These are phyloP conservation scores for Syngnathus typhle DNA, from an alignment of 2,113 vertebrate species.

Conservation along the genomic window DNA sequence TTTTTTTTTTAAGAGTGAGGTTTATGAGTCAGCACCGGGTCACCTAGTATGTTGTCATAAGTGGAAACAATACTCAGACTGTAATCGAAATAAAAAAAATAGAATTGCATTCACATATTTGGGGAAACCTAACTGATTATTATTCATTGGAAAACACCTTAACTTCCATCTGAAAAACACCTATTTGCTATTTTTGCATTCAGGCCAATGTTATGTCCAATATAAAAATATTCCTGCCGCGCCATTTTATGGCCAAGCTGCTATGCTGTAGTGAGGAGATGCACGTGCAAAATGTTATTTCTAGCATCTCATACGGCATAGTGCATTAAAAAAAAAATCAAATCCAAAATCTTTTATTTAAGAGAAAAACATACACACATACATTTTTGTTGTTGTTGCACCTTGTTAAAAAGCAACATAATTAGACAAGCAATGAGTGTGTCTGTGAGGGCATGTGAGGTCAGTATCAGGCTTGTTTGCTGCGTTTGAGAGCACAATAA, in stretches of 20 bases:
- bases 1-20: not conserved
- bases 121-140: no score
- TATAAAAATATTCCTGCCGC: no score
- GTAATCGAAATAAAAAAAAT: not conserved
- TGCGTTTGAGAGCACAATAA: constrained; percentile 3
- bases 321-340: not conserved
- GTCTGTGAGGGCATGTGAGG: not conserved
- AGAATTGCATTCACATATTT: no score
- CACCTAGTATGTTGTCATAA: not conserved
- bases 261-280: no score
- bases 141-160: no score
- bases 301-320: not conserved
- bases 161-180: no score
- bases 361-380: not conserved
- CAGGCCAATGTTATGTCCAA: no score
- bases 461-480: not conserved
- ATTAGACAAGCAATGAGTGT: not conserved
- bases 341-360: not conserved
- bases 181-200: no score
- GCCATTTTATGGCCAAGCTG: no score
- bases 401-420: not conserved
- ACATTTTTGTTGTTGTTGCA: not conserved
- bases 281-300: not conserved
- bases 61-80: no score
- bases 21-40: not conserved